Percentiles rank a stretch among this genome's conserved stretches.
Conservation (phyloP, 1,140 invertebrate genomes). For the Temnothorax nylanderi region DNA sequence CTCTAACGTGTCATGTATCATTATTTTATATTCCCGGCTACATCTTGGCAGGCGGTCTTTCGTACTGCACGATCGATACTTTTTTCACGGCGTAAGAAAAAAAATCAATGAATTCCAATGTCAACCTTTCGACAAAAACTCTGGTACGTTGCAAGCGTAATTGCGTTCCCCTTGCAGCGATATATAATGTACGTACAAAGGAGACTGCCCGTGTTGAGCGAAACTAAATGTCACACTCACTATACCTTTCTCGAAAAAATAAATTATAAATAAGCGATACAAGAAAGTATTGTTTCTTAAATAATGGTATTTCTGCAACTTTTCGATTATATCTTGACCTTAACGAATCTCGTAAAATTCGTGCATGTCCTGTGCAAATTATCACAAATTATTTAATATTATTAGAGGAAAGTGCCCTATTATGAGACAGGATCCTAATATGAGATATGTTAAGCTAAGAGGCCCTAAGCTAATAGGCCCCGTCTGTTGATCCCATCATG, state of each 20-base stretch:
- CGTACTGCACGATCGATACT: slow-evolving; percentile 4
- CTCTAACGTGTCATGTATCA: neutral
- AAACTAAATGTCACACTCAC: neutral
- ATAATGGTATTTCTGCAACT: neutral
- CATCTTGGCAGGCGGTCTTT: slow-evolving; percentile 36
- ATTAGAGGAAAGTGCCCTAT: too few species aligned
- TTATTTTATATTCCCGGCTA: slow-evolving; percentile 60
- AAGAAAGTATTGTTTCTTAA: neutral
- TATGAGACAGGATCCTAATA: too few species aligned
- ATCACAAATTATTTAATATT: neutral
- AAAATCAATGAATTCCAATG: slow-evolving; percentile 49
- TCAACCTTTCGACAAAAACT: slow-evolving; percentile 31
- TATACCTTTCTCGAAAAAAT: neutral
- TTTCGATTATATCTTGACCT: neutral
- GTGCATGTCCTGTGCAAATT: too few species aligned
- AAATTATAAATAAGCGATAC: neutral
- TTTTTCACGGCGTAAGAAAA: slow-evolving; percentile 10
- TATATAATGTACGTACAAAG: slow-evolving; percentile 25
- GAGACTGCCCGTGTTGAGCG: neutral
- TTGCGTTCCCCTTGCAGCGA: slow-evolving; percentile 23
- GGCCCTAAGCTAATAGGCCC: too few species aligned
- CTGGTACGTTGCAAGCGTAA: slow-evolving; percentile 25
- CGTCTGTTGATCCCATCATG: too few species aligned
- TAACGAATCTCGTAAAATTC: neutral
- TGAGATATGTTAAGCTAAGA: too few species aligned